Base-by-base conservation (phyloP, 1,140 invertebrate species). In the Lordiphosa collinella region DNA sequence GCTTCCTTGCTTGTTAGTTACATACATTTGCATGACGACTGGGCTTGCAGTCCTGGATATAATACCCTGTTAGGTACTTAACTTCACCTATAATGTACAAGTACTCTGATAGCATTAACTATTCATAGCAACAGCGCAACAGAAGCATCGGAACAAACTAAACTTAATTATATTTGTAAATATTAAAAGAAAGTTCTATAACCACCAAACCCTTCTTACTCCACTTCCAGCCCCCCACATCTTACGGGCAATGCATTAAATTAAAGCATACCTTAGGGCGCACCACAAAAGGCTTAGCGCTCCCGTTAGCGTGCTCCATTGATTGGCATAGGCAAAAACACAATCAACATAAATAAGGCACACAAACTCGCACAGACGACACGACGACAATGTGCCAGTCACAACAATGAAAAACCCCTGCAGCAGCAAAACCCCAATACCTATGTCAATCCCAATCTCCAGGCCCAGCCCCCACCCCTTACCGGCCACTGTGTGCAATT, bases 311-410 rank as follows among this genome's bases (percentile, higher is more conserved):
- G 58, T 60, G 63, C 67, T 60, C 52, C 68, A 79, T 79, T 79
- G 74, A 79, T 79, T 79, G 74, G 74, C 74, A 72, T 76, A 76
- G 73, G 73, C 73, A 76, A 78, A 69, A 79, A 79, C 74, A 79
- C 74, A 79, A 79, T 79, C 74, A 79, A 78, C 74, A 79, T 79
- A 79, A 79, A 79, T 79, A 79, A 79, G 59, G 40, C 49, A 58
- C 40, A 36, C 36, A 56, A 29, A 38, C 34, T 29, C 41, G 38
- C 16, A 25, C 48, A 76, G 61, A 76, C 64, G 37, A 41, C 11
- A 25, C 41, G 11, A 67, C 73, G 59, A 65, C 67, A 78, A 34
- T 78, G 73, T 69, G 32, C 54, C 71, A 69, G 71, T 60, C 71
- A 75, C 59, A 75, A 75, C 71, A 75, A 75, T 69, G 51, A 53